Conservation (phyloP, 2,888 invertebrate genomes). For the Onthophagus sagittarius region DNA sequence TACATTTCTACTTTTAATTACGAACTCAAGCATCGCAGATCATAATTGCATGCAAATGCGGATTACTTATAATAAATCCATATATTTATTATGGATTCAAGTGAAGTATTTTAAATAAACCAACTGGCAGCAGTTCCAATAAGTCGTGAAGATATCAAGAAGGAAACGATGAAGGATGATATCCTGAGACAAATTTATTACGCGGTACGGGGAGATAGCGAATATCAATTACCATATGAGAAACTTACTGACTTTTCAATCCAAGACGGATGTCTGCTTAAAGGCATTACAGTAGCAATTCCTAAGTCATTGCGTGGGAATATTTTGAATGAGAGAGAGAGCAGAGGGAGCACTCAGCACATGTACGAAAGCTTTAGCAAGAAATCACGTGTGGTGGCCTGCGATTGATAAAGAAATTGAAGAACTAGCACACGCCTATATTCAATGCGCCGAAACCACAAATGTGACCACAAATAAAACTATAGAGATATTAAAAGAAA, state of each 20-base stretch:
- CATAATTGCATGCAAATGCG: slow-evolving; percentile 9
- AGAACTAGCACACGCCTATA: slow-evolving; percentile 22
- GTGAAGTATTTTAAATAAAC: slow-evolving; percentile 2
- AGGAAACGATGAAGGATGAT: neutral
- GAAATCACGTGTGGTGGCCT: slow-evolving; percentile 31
- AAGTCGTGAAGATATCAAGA: neutral
- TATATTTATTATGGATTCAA: neutral
- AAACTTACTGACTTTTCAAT: neutral
- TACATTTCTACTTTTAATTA: slow-evolving; percentile 15
- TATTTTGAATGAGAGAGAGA: slow-evolving; percentile 2
- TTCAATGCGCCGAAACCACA: slow-evolving; percentile 22
- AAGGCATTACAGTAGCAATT: slow-evolving; percentile 4
- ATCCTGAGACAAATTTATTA: neutral
- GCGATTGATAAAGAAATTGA: slow-evolving; percentile 25
- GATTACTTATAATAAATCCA: slow-evolving; percentile 8
- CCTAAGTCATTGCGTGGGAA: neutral
- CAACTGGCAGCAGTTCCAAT: neutral
- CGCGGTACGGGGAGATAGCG: neutral
- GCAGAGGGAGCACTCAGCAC: slow-evolving; percentile 23
- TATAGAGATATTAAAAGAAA: slow-evolving; percentile 15
- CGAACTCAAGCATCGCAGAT: slow-evolving; percentile 12
- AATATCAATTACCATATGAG: neutral
- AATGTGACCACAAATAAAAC: slow-evolving; percentile 22
- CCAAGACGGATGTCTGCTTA: slow-evolving; percentile 13
- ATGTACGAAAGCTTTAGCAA: slow-evolving; percentile 34